Conservation (phyloP, 1,140 invertebrate species). For the Matsumurasca onukii region DNA sequence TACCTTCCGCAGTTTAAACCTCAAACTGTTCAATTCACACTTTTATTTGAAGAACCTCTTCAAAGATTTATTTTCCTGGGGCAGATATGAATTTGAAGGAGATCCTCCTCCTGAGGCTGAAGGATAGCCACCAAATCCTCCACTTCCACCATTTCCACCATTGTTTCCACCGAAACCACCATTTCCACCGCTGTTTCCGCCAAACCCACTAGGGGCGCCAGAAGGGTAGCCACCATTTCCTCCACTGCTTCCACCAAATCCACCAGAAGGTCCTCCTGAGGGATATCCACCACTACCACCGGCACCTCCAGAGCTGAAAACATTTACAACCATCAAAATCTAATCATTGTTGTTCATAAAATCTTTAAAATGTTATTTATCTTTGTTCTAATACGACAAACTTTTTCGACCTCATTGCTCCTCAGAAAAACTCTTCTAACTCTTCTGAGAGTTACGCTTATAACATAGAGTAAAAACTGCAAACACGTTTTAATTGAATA, state of each 20-base stretch:
- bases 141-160: slow-evolving; percentile 14
- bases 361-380: too few species aligned
- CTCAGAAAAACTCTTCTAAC: too few species aligned
- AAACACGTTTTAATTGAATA: too few species aligned
- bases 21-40: too few species aligned
- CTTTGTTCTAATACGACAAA: too few species aligned
- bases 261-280: slow-evolving; percentile 38
- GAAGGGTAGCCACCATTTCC: slow-evolving; percentile 41
- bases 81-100: slow-evolving; percentile 13
- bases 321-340: too few species aligned
- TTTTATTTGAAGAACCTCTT: too few species aligned
- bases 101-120: not conserved
- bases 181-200: slow-evolving; percentile 6
- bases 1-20: too few species aligned
- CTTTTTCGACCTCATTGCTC: too few species aligned
- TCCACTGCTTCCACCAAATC: slow-evolving; percentile 30
- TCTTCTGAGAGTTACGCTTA: too few species aligned
- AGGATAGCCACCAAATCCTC: slow-evolving; percentile 7
- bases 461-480: too few species aligned
- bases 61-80: slow-evolving; percentile 9
- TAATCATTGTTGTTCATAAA: too few species aligned
- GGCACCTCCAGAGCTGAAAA: slow-evolving; percentile 49
- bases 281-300: slow-evolving; percentile 35
- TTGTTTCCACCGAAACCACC: slow-evolving; percentile 11
- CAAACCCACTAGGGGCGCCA: not conserved